Percentiles rank a stretch among this genome's conserved stretches.
phyloP scores from a whole-genome alignment of 2,888 invertebrate genomes.

The Germaria angustata region DNA sequence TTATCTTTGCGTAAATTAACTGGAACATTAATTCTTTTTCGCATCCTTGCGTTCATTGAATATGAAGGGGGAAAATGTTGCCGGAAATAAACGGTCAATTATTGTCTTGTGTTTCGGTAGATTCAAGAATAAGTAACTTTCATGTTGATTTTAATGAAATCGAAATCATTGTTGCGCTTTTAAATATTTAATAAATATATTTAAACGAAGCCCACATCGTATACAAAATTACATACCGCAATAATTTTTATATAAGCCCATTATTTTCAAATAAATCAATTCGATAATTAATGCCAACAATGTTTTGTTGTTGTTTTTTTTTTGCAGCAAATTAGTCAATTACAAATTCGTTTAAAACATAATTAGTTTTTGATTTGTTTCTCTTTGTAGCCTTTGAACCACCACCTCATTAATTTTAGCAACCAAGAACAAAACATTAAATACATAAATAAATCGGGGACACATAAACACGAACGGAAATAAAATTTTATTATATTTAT shows the following conservation, averaged over 20 bases:
- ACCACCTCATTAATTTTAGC: neutral
- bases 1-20: neutral
- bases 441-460: constrained; percentile 1
- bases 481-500: neutral
- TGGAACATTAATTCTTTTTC: neutral
- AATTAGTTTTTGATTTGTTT: constrained; percentile 47
- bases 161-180: neutral
- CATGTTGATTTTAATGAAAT: neutral
- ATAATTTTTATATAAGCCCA: constrained; percentile 12
- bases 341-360: constrained; percentile 49
- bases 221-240: constrained; percentile 5
- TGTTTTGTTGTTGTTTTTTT: neutral
- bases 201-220: neutral
- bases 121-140: no score
- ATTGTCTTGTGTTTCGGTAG: neutral
- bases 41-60: neutral
- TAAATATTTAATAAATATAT: neutral
- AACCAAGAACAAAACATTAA: neutral
- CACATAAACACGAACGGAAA: neutral
- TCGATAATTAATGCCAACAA: constrained; percentile 33
- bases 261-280: constrained; percentile 51
- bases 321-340: constrained; percentile 45
- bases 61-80: neutral
- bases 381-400: constrained; percentile 20
- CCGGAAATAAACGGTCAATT: neutral